These are phyloP conservation scores for Prionailurus bengalensis DNA, from an alignment of 2,113 vertebrate genomes.

Conservation along the genomic window DNA sequence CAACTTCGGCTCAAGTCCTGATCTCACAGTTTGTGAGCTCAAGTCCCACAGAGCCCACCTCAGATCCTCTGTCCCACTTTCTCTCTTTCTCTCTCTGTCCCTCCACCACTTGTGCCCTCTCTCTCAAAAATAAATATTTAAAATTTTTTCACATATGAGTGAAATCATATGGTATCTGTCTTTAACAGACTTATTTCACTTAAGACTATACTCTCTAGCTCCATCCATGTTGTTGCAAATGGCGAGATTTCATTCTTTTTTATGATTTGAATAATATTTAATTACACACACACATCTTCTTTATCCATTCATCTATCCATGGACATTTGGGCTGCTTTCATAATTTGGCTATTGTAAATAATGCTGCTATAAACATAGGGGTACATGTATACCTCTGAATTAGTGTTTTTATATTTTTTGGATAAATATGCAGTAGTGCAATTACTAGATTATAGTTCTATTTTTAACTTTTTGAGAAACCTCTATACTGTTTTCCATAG, in stretches of 20 bases:
- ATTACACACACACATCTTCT: neutral
- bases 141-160: neutral
- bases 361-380: neutral
- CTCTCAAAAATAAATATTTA: no score
- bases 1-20: no score
- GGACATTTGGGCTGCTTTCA: neutral
- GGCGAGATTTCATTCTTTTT: neutral
- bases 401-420: neutral
- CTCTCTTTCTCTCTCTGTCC: no score
- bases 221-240: neutral
- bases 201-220: neutral
- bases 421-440: neutral
- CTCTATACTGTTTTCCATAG: neutral
- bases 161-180: neutral
- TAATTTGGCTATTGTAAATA: neutral
- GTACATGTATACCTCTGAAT: neutral
- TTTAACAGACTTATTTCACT: neutral
- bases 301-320: neutral
- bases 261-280: neutral
- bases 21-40: no score
- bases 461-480: neutral
- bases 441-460: neutral
- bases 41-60: no score
- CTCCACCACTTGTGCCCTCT: no score
- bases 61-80: no score